Evolutionary conservation across 2,113 vertebrate species (phyloP).

Genomic region (Nesospiza acunhae): DNA sequence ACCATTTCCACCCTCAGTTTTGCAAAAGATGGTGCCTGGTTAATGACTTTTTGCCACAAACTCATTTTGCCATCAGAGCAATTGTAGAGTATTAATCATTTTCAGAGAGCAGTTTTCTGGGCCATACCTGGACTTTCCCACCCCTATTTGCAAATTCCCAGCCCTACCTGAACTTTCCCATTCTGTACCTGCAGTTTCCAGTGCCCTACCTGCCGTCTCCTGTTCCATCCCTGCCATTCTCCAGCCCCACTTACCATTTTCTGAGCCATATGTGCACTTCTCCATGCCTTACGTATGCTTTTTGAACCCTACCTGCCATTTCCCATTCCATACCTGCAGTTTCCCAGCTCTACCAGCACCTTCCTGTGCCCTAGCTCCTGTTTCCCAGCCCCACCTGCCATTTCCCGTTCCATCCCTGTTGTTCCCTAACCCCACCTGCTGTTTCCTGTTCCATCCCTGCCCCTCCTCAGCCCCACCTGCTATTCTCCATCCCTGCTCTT

Average conservation of each 20-base stretch:
- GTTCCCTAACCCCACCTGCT: accelerated
- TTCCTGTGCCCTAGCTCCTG: background rate
- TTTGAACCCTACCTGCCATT: no score
- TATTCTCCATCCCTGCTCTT: accelerated
- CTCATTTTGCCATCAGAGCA: background rate
- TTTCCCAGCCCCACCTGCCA: accelerated
- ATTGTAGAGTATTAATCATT: accelerated
- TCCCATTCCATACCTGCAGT: no score
- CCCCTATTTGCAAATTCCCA: background rate
- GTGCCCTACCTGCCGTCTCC: background rate
- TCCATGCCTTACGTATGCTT: no score
- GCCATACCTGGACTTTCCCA: no score
- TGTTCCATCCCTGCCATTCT: accelerated
- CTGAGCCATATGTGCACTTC: no score
- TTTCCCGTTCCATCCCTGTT: no score
- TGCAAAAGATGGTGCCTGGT: background rate
- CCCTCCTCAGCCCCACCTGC: no score
- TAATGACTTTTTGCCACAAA: background rate
- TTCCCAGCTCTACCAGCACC: no score
- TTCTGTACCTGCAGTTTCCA: no score
- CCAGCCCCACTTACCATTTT: no score
- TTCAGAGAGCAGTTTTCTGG: background rate
- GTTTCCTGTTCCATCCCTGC: no score
- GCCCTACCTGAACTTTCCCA: accelerated
- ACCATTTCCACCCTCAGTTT: background rate